Evolutionary conservation across 2,113 vertebrate species (phyloP), one percentile per base, ranked within the genome.

Genomic region (Tapirus terrestris): DNA sequence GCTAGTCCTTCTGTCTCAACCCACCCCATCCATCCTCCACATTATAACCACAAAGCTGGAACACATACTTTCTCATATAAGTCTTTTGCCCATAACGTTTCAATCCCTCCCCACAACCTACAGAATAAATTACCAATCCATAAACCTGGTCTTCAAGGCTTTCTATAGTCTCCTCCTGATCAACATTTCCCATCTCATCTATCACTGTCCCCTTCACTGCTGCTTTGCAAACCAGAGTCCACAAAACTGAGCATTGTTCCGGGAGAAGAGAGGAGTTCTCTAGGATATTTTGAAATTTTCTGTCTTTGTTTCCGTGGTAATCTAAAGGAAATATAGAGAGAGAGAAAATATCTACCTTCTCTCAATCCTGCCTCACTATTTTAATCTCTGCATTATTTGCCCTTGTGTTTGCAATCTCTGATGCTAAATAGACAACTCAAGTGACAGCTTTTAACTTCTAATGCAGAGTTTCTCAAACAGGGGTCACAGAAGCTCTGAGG

Each of bases 21-120:
- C 8, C 13, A 2, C 20, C 8, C 2, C 0, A 3, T 20, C 7
- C 36, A 27, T 7, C 27, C 20, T 65, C 70, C 68, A 18, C 20
- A 12, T 29, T 27, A 76, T 48, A 67, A 45, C 43, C 27, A 51
- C 61, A 56, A 84, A 25, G 53, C 91, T 25, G 73, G 51, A 58
- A 43, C 13, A 73, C 82, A 92, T 16, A 89, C 18, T 67, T 82
- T 18, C 75, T 23, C 17, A 45, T 13, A 9, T 7, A 58, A 84
- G 48, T 23, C 73, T 45, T 91, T 76, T 56, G 29, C 65, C 67
- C 4, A 23, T 39, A 17, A n/a, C 33, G 25, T 58, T 36, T 45
- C 75, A 20, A 76, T 58, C 9, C 14, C 25, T 27, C 11, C 29
- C 31, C 10, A 21, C n/a, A 58, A 53, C 33, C 27, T 29, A 23